These are phyloP conservation scores for Troides helena DNA, from an alignment of 2,888 invertebrate species.

Conservation along the genomic window DNA sequence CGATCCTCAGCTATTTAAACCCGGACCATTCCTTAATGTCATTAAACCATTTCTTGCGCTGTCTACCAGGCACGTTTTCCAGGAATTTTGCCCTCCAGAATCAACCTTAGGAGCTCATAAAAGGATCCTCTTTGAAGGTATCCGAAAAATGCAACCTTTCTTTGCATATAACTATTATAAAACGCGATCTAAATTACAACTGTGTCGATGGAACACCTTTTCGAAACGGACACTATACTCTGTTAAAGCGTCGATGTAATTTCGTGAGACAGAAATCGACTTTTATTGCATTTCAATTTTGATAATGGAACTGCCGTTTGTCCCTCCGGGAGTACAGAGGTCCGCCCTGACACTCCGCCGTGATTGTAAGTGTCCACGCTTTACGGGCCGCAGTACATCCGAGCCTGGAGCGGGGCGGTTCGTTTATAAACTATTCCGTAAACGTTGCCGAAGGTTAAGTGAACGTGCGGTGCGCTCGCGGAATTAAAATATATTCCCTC, in stretches of 20 bases:
- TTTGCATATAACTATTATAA: too few relatives aligned
- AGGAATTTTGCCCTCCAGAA: too few relatives aligned
- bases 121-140: too few relatives aligned
- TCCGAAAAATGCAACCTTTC: too few relatives aligned
- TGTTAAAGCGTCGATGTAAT: conserved; percentile 5
- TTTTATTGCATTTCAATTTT: conserved; percentile 62
- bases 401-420: conserved; percentile 52
- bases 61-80: too few relatives aligned
- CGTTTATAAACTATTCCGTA: conserved; percentile 42
- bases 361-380: conserved; percentile 54
- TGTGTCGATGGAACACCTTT: too few relatives aligned
- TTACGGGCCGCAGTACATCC: conserved; percentile 50
- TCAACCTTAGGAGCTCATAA: too few relatives aligned
- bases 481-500: conserved; percentile 21
- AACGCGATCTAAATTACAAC: too few relatives aligned
- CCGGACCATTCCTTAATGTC: too few relatives aligned
- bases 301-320: conserved; percentile 54
- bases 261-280: conserved; percentile 34
- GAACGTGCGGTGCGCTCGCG: conserved; percentile 4
- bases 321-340: conserved; percentile 42
- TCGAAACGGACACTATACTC: too few relatives aligned
- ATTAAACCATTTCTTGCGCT: too few relatives aligned
- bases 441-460: conserved; percentile 12
- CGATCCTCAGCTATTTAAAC: too few relatives aligned
- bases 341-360: conserved; percentile 49